These are phyloP conservation scores for Falco naumanni DNA, from an alignment of 2,797 vertebrate species.

Conservation along the genomic window DNA sequence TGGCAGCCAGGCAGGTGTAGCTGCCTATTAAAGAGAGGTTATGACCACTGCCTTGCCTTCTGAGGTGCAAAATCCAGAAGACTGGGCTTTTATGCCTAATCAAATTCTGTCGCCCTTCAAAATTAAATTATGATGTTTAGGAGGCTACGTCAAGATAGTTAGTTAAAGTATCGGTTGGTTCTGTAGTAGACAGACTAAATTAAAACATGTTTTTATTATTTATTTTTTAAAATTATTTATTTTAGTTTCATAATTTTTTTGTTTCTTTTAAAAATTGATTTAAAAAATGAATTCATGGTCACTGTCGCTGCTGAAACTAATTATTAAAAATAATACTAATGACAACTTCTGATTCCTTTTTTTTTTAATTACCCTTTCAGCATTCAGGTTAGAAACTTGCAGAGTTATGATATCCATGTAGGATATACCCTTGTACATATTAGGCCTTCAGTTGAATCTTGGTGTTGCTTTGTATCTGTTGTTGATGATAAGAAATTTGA, in stretches of 20 bases:
- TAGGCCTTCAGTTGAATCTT: not conserved
- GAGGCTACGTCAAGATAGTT: not conserved
- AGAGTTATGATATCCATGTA: constrained; percentile 92
- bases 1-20: not conserved
- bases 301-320: not conserved
- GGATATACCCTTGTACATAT: constrained; percentile 86
- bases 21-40: not conserved
- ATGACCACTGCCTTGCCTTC: not conserved
- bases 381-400: constrained; percentile 91
- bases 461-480: not conserved
- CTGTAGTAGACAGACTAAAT: not conserved
- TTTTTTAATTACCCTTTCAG: constrained; percentile 69
- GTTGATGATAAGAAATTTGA: not conserved
- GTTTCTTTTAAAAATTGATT: not conserved
- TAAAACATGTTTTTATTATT: too few relatives aligned
- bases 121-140: not conserved
- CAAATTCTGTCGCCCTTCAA: not conserved
- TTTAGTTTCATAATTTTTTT: not conserved
- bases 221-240: too few relatives aligned
- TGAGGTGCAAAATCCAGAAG: not conserved
- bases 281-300: not conserved
- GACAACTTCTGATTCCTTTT: not conserved
- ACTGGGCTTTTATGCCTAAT: not conserved
- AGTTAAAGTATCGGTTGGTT: not conserved
- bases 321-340: not conserved